A percentile compares a stretch with the other conserved stretches of the same genome.
Evolutionary conservation across 2,888 invertebrate genomes (phyloP).

Genomic region (Caenorhabditis zanzibari): DNA sequence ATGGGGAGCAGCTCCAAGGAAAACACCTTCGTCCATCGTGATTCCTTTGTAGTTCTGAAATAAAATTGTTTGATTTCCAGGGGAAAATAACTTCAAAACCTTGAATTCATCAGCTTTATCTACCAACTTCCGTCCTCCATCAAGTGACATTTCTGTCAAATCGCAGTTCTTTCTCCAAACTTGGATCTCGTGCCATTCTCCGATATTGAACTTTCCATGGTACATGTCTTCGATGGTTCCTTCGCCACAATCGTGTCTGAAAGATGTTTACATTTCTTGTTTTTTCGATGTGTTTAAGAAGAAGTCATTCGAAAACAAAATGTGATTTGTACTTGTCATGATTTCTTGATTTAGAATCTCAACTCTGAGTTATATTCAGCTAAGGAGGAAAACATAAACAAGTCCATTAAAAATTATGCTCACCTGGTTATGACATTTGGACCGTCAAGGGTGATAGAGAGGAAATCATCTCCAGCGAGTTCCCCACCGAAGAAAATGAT

Average conservation of each 20-base stretch:
- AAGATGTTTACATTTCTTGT: neutral
- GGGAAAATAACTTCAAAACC: too few relatives aligned
- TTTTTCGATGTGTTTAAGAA: neutral
- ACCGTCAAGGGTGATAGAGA: constrained; percentile 72
- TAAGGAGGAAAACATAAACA: neutral
- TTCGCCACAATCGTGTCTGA: constrained; percentile 76
- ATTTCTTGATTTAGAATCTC: neutral
- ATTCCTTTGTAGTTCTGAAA: constrained; percentile 76
- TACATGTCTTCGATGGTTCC: constrained; percentile 76
- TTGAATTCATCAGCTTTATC: constrained; percentile 69
- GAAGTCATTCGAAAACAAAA: neutral
- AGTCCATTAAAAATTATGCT: constrained; percentile 5
- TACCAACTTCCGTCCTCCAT: constrained; percentile 54
- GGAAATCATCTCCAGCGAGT: constrained; percentile 73
- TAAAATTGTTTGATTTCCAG: neutral
- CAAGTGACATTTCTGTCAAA: constrained; percentile 66
- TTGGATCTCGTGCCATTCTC: constrained; percentile 73
- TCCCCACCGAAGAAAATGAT: constrained; percentile 76
- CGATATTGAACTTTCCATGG: constrained; percentile 71
- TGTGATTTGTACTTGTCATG: neutral
- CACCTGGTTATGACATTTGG: constrained; percentile 75
- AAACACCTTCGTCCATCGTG: constrained; percentile 74
- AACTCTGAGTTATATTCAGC: too few relatives aligned
- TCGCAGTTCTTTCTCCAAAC: constrained; percentile 70
- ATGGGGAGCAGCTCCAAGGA: constrained; percentile 74